Conservation (phyloP, 1,140 invertebrate genomes). For the Heterodera schachtii region DNA sequence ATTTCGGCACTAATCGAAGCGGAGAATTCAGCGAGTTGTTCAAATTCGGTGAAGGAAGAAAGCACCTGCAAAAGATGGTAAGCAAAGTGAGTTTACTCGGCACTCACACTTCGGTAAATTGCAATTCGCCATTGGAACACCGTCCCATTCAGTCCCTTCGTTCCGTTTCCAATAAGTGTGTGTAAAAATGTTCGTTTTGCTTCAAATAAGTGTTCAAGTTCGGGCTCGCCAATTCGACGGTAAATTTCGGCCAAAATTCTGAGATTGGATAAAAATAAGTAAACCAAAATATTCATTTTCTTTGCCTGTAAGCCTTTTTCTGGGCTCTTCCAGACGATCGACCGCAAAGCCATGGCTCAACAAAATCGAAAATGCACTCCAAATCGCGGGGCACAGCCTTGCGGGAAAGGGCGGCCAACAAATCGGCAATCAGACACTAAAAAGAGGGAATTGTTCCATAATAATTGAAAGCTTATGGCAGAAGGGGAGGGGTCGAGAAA, state of each 20-base stretch:
- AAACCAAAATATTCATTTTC: not conserved
- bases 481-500: too few species aligned
- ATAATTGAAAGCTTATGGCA: too few species aligned
- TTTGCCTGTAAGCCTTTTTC: conserved; percentile 45
- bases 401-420: conserved; percentile 33
- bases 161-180: conserved; percentile 16
- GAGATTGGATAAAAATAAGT: not conserved
- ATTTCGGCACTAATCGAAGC: conserved; percentile 15
- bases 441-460: not conserved
- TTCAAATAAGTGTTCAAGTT: conserved; percentile 30
- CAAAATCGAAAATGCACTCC: conserved; percentile 16
- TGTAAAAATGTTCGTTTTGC: conserved; percentile 29
- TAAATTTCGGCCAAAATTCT: conserved; percentile 44
- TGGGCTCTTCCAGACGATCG: conserved; percentile 25
- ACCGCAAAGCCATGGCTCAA: conserved; percentile 14
- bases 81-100: not conserved
- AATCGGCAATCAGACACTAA: conserved; percentile 36
- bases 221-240: conserved; percentile 29
- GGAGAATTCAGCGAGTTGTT: conserved; percentile 11
- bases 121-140: conserved; percentile 21
- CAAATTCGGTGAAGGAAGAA: not conserved
- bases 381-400: conserved; percentile 6
- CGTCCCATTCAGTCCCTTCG: not conserved
- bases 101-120: conserved; percentile 16
- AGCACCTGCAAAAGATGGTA: conserved; percentile 5